A percentile compares a stretch with the other conserved stretches of the same genome.
phyloP scores from a whole-genome alignment of 2,888 invertebrate species.

The Pammene aurita region DNA sequence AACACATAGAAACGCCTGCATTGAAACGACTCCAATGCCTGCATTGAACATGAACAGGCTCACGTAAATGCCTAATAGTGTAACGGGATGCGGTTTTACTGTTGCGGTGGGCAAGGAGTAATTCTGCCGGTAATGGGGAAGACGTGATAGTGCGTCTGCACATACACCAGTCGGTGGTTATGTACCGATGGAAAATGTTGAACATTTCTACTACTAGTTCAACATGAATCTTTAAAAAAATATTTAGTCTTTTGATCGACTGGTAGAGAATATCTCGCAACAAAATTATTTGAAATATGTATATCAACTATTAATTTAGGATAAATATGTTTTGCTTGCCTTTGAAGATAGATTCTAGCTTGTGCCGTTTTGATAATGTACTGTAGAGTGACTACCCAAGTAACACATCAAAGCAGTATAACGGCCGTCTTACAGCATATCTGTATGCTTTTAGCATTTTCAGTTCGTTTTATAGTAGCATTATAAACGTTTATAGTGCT shows the following conservation, averaged over 20 bases:
- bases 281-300: background rate
- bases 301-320: background rate
- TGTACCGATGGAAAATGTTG: background rate
- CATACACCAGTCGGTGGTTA: constrained; percentile 10
- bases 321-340: background rate
- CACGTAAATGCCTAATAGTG: constrained; percentile 21
- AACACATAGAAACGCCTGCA: too few relatives aligned
- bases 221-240: background rate
- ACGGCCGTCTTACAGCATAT: too few relatives aligned
- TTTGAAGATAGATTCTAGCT: too few relatives aligned
- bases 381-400: too few relatives aligned
- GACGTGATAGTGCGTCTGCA: constrained; percentile 36
- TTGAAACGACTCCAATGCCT: too few relatives aligned
- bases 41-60: background rate
- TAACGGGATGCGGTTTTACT: constrained; percentile 28
- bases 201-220: background rate
- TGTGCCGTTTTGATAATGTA: too few relatives aligned
- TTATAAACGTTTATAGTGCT: too few relatives aligned
- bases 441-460: too few relatives aligned
- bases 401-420: too few relatives aligned
- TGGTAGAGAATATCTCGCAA: background rate
- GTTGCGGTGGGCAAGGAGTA: constrained; percentile 14
- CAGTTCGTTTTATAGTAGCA: too few relatives aligned
- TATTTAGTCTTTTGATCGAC: background rate
- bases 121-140: constrained; percentile 26